phyloP scores from a whole-genome alignment of 2,113 vertebrate species.

The Urocynchramus pylzowi region DNA sequence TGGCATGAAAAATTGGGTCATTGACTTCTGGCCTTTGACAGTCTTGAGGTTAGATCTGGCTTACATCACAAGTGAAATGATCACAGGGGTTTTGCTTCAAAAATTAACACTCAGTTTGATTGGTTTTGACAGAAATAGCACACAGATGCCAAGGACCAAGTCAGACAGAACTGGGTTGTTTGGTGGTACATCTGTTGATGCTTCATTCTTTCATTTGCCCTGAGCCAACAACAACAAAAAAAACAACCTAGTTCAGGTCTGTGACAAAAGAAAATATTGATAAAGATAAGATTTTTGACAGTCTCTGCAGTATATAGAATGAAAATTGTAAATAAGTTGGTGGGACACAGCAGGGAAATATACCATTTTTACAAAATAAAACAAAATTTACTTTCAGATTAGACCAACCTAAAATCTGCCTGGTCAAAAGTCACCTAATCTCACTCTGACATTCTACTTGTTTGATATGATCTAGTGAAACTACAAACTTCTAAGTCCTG shows the following conservation, averaged over 20 bases:
- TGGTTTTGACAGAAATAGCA: conserved; percentile 81
- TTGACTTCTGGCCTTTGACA: conserved; percentile 79
- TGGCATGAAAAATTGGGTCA: conserved; percentile 78
- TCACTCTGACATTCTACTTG: background rate
- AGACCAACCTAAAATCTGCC: background rate
- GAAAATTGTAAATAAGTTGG: background rate
- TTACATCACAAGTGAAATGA: conserved; percentile 81
- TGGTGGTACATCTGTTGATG: conserved; percentile 75
- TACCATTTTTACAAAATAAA: background rate
- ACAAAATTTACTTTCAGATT: background rate
- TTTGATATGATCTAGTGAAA: background rate
- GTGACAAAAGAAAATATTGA: conserved; percentile 43
- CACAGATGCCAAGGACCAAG: conserved; percentile 77
- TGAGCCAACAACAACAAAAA: conserved; percentile 18
- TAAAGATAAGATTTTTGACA: background rate
- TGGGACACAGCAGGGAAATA: background rate
- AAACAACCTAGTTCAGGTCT: conserved; percentile 3
- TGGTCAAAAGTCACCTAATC: background rate
- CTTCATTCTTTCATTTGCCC: conserved; percentile 49
- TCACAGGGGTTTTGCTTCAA: conserved; percentile 79
- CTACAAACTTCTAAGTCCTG: background rate
- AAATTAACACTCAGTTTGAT: conserved; percentile 81
- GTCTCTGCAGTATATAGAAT: background rate
- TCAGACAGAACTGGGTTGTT: conserved; percentile 75
- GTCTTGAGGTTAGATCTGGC: conserved; percentile 77